Percentiles rank a stretch among this genome's conserved stretches.
These are phyloP conservation scores for Pangasianodon hypophthalmus DNA, from an alignment of 2,113 vertebrate genomes.

Conservation along the genomic window DNA sequence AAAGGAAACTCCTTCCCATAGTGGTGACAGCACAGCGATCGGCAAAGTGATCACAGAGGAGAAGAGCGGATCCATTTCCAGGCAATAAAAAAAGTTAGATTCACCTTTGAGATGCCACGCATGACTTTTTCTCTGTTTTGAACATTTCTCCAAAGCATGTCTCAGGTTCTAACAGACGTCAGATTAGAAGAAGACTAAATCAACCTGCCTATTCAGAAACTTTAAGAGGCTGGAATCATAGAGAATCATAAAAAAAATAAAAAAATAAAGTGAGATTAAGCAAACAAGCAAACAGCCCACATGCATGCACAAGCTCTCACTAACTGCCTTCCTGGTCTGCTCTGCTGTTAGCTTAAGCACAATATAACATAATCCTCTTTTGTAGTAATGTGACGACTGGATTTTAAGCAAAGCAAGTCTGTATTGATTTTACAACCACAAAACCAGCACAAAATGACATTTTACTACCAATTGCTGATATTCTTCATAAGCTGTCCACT, in stretches of 20 bases:
- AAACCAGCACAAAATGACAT: not conserved
- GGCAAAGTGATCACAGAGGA: not conserved
- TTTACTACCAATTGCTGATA: not conserved
- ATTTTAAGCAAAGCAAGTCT: not conserved
- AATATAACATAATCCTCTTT: not conserved
- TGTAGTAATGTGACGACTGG: not conserved
- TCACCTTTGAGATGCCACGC: constrained; percentile 54
- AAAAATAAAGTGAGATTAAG: not conserved
- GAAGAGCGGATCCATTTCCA: constrained; percentile 40
- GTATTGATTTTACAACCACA: not conserved
- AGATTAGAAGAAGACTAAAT: constrained; percentile 11
- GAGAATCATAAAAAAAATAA: not conserved
- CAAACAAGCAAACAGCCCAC: not conserved
- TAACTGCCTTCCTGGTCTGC: not conserved
- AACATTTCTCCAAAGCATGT: constrained; percentile 25
- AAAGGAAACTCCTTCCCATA: not conserved
- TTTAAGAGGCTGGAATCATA: not conserved
- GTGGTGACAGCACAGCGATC: not conserved
- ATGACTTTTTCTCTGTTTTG: constrained; percentile 9
- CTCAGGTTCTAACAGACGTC: not conserved
- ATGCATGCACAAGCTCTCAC: not conserved
- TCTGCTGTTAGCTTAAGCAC: not conserved
- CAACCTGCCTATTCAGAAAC: not conserved
- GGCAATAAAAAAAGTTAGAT: constrained; percentile 67
- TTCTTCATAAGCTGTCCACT: not conserved